Base-by-base conservation (phyloP, 1,140 invertebrate species). In the Zaprionus taronus region DNA sequence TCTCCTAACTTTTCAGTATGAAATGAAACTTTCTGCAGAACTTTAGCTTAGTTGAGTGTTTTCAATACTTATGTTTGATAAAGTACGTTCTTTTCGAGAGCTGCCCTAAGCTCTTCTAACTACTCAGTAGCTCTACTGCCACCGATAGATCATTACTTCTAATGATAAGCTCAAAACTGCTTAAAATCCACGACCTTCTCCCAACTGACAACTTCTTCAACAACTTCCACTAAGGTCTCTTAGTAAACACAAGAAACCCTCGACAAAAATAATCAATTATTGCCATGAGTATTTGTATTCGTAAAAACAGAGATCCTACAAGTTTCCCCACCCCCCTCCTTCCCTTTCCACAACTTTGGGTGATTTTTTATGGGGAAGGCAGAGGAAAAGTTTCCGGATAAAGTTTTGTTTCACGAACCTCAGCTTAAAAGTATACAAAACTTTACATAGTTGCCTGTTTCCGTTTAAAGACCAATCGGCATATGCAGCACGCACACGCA, bases 351-450 rank as follows among this genome's bases (percentile, higher is more conserved):
- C 2, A 12, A 49, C 1, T 20, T 24, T 58, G 56, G 22, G 34
- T 20, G 20, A 38, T 15, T 24, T 14, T 62, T 51, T 17, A 41
- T 14, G 55, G 26, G 26, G n/a, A 57, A 47, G 60, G 28, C 36
- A 11, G 53, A 24, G 26, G n/a, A 38, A 38, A 44, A n/a, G 28
- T 64, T 64, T 64, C 3, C 12, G 2, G 4, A 12, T 38, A 66
- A 72, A 70, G 67, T 75, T 75, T 72, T 65, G 26, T 71, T 71
- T 64, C 36, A 57, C 64, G 67, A 71, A 71, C 58, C 72, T 41
- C 60, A 64, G 67, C 53, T 71, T 71, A 75, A 75, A 64, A 75
- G 67, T 63, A 63, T 64, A 47, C 67, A 58, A 58, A 56, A 71
- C 58, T 70, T 62, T 70, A 15, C 20, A 51, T 51, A 63, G 47